Conservation (phyloP, 2,113 vertebrate species). For the Rhizomys pruinosus region DNA sequence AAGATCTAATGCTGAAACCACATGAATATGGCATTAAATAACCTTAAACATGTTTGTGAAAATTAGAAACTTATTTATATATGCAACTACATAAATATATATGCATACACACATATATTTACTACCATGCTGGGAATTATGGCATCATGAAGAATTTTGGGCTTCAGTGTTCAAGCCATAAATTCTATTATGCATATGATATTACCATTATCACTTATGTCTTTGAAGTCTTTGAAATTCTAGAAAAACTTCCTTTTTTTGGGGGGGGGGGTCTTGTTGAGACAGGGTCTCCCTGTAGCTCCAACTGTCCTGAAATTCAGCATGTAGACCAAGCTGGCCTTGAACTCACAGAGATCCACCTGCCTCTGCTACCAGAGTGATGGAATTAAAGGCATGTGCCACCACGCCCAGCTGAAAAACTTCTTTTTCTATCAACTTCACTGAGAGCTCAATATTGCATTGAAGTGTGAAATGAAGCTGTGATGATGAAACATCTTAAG, state of each 20-base stretch:
- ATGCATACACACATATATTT: neutral
- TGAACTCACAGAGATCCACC: too few relatives aligned
- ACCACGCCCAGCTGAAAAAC: too few relatives aligned
- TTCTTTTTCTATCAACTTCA: neutral
- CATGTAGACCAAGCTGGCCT: too few relatives aligned
- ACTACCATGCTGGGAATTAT: neutral
- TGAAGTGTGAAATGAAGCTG: neutral
- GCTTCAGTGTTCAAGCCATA: neutral
- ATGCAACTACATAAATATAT: fast-evolving
- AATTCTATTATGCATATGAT: slow-evolving; percentile 15
- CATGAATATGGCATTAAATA: slow-evolving; percentile 2
- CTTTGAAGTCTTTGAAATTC: slow-evolving; percentile 38
- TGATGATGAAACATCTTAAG: neutral
- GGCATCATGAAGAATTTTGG: slow-evolving; percentile 20
- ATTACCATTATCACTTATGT: neutral
- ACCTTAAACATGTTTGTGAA: neutral
- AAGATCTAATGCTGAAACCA: neutral
- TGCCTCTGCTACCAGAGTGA: too few relatives aligned
- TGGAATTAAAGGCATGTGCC: too few relatives aligned
- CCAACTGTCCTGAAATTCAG: too few relatives aligned
- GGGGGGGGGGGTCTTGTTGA: too few relatives aligned
- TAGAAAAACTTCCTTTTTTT: neutral
- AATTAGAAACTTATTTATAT: neutral
- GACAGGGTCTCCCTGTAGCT: too few relatives aligned
- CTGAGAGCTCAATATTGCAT: neutral